These are phyloP conservation scores for Atherinosoma microstoma DNA, from an alignment of 2,797 vertebrate genomes.

Conservation along the genomic window DNA sequence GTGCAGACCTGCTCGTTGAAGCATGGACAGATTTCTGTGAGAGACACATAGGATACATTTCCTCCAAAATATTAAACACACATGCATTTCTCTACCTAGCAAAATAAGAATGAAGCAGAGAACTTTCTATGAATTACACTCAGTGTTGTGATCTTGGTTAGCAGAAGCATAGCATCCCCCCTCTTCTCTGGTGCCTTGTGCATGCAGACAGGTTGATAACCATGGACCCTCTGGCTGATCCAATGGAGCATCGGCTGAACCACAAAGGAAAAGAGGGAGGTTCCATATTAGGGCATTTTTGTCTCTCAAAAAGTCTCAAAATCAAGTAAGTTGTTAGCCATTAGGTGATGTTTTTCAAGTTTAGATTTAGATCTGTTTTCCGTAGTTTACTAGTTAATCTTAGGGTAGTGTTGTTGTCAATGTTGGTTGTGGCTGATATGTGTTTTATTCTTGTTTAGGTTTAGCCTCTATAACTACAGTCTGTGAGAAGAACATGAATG, in stretches of 20 bases:
- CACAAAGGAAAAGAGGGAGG: conserved; percentile 13
- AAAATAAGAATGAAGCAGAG: neutral
- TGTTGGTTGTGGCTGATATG: neutral
- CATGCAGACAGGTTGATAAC: conserved; percentile 19
- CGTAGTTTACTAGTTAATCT: neutral
- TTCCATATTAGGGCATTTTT: conserved; percentile 16
- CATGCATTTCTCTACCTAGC: no score
- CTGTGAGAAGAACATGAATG: neutral
- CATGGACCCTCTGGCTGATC: conserved; percentile 19
- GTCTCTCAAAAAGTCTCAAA: conserved; percentile 22
- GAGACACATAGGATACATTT: neutral
- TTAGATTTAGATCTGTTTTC: conserved; percentile 4
- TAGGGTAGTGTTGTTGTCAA: neutral
- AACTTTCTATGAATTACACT: neutral
- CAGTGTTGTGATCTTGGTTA: conserved; percentile 7
- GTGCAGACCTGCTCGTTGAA: neutral
- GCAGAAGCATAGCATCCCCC: neutral
- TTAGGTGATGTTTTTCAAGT: neutral
- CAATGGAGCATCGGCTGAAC: conserved; percentile 11
- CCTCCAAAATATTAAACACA: neutral
- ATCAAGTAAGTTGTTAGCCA: conserved; percentile 25
- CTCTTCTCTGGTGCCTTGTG: conserved; percentile 4
- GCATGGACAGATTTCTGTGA: neutral
- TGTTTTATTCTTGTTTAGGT: neutral
- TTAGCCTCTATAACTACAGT: neutral